Evolutionary conservation across 2,113 vertebrate species (phyloP), one percentile per base, ranked within the genome.

Genomic region (Sinocyclocheilus anshuiensis): DNA sequence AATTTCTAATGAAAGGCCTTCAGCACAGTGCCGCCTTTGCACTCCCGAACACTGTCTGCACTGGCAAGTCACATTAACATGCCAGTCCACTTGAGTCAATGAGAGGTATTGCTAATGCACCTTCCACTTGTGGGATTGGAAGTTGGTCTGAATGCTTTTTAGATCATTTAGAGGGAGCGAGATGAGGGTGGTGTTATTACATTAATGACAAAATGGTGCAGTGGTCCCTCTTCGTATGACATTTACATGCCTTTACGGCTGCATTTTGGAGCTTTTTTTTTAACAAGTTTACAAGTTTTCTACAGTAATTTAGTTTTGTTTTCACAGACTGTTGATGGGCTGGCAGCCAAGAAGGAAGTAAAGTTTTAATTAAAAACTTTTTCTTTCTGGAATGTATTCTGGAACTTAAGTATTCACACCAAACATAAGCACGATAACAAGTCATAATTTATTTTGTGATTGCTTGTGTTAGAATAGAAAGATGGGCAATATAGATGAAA

Each of bases 351-450:
- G 82, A 22, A 65, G 78, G 86, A 83, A 88, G 88, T 89, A 89
- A 90, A 91, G 89, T 92, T 93, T 94, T 94, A 91, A 93, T 94
- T 90, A 92, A 89, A 61, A 50, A 15, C 33, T 3, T n/a, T 2
- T 71, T 45, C 16, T 45, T 45, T 69, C 4, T 24, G 45, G 2
- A 67, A 22, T 72, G 4, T 39, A 11, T 39, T 72, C 18, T 39
- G 4, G 33, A 72, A 72, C 69, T 72, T 72, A 67, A 6, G 22
- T 33, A 15, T 76, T 77, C 59, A 55, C 72, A 24, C 42, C 72
- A 75, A 48, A 24, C 42, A 42, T 42, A 15, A 48, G 42, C 20
- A 48, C 20, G 72, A 75, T 24, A 48, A 74, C 39, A 74, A 48
- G 72, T 74, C 39, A 15, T 75, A 39, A 74, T 74, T 72, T n/a